Evolutionary conservation across 2,797 vertebrate species (phyloP), one percentile per base, ranked within the genome.

Genomic region (Chelonia mydas): DNA sequence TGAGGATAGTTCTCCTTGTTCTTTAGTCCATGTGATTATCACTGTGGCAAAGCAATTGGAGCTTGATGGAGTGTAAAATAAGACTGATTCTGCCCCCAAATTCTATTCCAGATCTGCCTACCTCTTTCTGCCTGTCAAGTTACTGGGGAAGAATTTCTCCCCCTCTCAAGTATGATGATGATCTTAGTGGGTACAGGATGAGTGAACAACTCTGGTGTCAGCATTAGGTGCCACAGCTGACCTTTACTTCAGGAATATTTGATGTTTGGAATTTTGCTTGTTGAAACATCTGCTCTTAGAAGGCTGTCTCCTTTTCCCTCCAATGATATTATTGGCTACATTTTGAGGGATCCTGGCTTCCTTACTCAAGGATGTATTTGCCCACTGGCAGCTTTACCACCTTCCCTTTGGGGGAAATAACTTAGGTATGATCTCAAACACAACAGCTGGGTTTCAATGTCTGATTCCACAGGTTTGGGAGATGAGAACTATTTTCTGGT

Each of bases 51-150:
- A 95, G 87, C 47, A 94, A 92, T 65, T 89, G 92, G 88, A 88
- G 83, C 45, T 79, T 94, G 79, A 68, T 85, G 88, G 89, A 93
- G 92, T 97, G 91, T 90, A 93, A 95, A 94, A 96, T 77, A 76
- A 92, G 87, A 45, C 49, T 79, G 90, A 94, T 93, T 94, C 79
- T 81, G 41, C 28, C n/a, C 79, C 82, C 61, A 59, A 87, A 7
- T 85, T 90, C 81, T 89, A 23, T 78, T 87, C n/a, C 84, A 88
- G 76, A 77, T 15, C 55, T n/a, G 51, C 33, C 65, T 93, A 89
- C 55, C 49, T 95, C 91, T 89, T 87, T 79, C 16, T 86, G 9
- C 76, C 68, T 81, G 37, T 54, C 72, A 93, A 74, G 61, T 81
- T 93, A 81, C 5, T 86, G 50, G 45, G 53, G 79, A 93, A 80